Base-by-base conservation (phyloP, 2,797 vertebrate genomes). In the Octomys mimax region DNA sequence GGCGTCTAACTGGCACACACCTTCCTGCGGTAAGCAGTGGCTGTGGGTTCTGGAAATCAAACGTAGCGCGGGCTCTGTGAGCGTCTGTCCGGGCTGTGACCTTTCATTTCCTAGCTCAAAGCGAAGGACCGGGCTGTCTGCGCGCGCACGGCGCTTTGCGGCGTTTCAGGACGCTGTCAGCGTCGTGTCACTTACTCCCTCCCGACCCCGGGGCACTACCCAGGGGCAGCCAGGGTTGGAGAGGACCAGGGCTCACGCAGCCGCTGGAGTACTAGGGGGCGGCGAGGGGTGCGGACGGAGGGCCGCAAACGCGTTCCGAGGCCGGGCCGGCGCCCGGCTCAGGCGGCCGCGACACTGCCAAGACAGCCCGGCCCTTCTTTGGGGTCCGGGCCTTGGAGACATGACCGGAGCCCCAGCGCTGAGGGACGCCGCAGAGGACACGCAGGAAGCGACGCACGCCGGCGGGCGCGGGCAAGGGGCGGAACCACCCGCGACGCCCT, bases 131-230 rank as follows among this genome's bases (percentile, higher is more conserved):
- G 79, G 28, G 26, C 26, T 31, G 31, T 36, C 66, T 7, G 31
- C 2, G 19, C 26, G 31, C 0, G 1, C 6, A n/a, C 0, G 0
- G 14, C 24, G 5, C 52, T 52, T 71, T 28, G 6, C 8, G 0
- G 22, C 1, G 68, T 26, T 52, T 28, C 0, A 57, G 66, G 16
- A 24, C 4, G 39, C 49, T 61, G 61, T 22, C 84, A 9, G 19
- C 1, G 80, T 18, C 12, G 8, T 16, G 77, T 57, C 88, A 16
- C 6, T 42, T 2, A 52, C 62, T 28, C 49, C 83, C 33, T 36
- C 62, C 87, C n/a, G n/a, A n/a, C n/a, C n/a, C n/a, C n/a, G n/a
- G 18, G 28, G 33, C 80, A 9, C 0, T 33, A 82, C 21, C 57
- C 77, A 84, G 39, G 19, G 2, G 62, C 77, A 73, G 31, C n/a